These are phyloP conservation scores for Rhynchotus rufescens DNA, from an alignment of 2,797 vertebrate genomes.

Conservation along the genomic window DNA sequence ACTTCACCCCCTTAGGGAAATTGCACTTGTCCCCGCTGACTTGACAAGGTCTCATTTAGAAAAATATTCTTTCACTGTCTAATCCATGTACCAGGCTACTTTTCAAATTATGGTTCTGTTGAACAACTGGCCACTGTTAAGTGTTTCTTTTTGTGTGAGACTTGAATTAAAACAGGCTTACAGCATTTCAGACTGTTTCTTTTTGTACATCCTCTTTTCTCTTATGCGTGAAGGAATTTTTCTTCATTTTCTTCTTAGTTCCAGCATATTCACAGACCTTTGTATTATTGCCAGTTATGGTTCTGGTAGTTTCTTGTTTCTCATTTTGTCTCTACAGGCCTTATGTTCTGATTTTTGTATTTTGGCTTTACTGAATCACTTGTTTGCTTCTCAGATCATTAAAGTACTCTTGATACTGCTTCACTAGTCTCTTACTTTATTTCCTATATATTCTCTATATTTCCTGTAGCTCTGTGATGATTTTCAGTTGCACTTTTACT, in stretches of 20 bases:
- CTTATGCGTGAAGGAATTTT: background rate
- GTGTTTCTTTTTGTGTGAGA: background rate
- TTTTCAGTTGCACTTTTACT: background rate
- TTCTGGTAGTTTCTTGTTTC: background rate
- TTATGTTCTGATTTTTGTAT: background rate
- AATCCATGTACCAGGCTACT: background rate
- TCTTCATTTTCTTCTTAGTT: background rate
- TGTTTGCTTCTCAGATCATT: background rate
- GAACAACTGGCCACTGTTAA: background rate
- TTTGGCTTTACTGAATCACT: background rate
- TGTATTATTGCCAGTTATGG: background rate
- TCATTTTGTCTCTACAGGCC: background rate
- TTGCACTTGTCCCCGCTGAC: background rate
- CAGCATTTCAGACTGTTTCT: background rate
- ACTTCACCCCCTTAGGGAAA: background rate
- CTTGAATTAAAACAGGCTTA: background rate
- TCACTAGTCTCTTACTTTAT: background rate
- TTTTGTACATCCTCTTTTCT: background rate
- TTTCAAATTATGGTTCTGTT: background rate
- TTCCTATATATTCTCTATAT: background rate
- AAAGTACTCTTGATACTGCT: background rate
- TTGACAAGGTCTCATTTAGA: background rate
- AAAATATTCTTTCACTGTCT: background rate
- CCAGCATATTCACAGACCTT: background rate
- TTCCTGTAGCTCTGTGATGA: background rate